phyloP scores from a whole-genome alignment of 64 coral and sea anemone genomes.

The Acropora yongei region DNA sequence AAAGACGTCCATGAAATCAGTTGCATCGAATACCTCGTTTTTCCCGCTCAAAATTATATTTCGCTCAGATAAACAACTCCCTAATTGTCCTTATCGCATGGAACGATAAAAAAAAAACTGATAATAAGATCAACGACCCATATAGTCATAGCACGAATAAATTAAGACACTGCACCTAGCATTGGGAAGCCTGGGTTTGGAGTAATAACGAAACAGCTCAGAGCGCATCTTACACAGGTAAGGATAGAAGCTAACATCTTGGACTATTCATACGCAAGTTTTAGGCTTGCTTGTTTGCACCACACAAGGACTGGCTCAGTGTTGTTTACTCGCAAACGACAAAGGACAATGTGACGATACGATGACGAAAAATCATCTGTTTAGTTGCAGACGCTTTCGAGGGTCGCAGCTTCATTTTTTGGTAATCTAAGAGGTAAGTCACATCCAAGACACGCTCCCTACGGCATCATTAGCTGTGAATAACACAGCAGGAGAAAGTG shows the following conservation, averaged over 20 bases:
- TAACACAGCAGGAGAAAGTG: neutral
- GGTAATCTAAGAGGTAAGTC: neutral
- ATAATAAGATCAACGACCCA: slow-evolving; percentile 1
- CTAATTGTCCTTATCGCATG: slow-evolving; percentile 35
- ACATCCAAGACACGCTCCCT: neutral
- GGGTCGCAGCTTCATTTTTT: neutral
- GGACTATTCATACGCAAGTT: neutral
- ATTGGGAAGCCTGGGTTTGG: too few species aligned
- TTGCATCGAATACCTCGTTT: neutral
- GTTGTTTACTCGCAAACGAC: neutral
- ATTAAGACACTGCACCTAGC: neutral
- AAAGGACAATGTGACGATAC: neutral
- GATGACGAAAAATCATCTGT: neutral
- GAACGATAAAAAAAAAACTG: neutral
- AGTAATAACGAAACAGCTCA: neutral
- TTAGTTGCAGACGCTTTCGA: neutral
- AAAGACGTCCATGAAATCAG: neutral
- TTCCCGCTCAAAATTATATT: neutral
- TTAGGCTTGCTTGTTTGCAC: neutral
- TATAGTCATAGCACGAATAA: neutral
- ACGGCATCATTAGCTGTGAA: neutral
- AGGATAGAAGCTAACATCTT: neutral
- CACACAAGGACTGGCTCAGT: neutral
- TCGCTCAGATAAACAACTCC: neutral
- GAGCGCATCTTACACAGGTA: neutral